Base-by-base conservation (phyloP, 2,113 vertebrate species). In the Willisornis vidua region DNA sequence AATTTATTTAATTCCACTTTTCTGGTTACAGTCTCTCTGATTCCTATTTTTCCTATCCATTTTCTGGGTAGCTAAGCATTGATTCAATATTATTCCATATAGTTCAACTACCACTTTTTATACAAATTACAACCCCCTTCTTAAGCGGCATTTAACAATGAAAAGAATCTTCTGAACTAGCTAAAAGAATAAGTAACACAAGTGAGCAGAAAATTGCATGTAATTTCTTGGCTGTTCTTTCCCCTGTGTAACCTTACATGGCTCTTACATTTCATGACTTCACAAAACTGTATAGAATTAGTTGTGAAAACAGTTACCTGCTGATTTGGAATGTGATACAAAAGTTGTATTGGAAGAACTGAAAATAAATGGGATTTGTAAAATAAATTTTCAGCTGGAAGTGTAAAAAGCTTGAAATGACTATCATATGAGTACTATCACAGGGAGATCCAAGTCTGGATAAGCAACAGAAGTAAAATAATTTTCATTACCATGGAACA, bases 1-100 rank as follows among this genome's bases (percentile, higher is more conserved):
- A 76, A 58, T 87, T 89, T 39, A 79, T 85, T 93, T 91, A 14
- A 73, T 83, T 79, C 80, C n/a, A 62, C 37, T 83, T 87, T 91
- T 73, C 71, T 66, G 23, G 26, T 66, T 91, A 58, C 16, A 59
- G 33, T 55, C 49, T 83, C 63, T 85, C 54, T 61, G 59, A 75
- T 23, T 96, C 46, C 52, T 83, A 31, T 23, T 90, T 87, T 92
- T 86, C 33, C 55, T 86, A 55, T 26, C 29, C 19, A 46, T n/a
- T 74, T 79, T 39, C 48, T 63, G 33, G 3, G 8, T 77, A 59
- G 45, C 83, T 80, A 66, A 90, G 43, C 26, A 85, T 3, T 45
- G 41, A 66, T 85, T 89, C 15, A 49, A 1, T 43, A 72, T 41
- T 80, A 73, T 26, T 74, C 76, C 31, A 41, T 78, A 48, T 2